Evolutionary conservation across 2,797 vertebrate species (phyloP).

Genomic region (Rhabdomys pumilio): DNA sequence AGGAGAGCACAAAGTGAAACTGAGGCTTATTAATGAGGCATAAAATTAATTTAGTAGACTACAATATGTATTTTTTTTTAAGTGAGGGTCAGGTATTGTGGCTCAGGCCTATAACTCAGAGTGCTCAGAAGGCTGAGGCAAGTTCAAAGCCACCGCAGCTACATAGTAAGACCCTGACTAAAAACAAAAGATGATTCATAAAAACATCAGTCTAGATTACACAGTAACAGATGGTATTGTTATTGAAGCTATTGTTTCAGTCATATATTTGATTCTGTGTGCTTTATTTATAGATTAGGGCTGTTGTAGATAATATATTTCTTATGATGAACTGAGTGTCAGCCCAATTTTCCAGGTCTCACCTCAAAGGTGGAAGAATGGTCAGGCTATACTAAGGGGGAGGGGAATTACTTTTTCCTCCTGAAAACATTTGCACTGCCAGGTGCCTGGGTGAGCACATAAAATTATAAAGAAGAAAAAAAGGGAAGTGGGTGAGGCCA

Average conservation of each 20-base stretch:
- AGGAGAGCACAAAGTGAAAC: not conserved
- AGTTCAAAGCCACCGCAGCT: not conserved
- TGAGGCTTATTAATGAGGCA: not conserved
- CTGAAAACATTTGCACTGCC: not conserved
- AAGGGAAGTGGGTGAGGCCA: not conserved
- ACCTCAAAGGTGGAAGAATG: not conserved
- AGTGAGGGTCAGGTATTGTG: not conserved
- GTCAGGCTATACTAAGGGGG: not conserved
- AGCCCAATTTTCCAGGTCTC: not conserved
- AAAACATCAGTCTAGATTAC: not conserved
- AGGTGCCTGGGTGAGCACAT: not conserved
- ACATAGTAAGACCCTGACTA: not conserved
- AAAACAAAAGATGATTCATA: not conserved
- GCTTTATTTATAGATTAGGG: not conserved
- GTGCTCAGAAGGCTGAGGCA: not conserved
- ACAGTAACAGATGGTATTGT: not conserved
- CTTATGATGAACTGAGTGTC: not conserved
- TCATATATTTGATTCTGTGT: not conserved
- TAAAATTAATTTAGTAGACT: not conserved
- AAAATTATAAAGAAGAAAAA: not conserved
- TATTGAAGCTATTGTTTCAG: not conserved
- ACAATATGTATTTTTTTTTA: slow-evolving; percentile 12
- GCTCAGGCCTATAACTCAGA: not conserved
- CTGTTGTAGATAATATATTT: not conserved
- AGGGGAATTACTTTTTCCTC: not conserved